Conservation (phyloP, 2,113 vertebrate species). For the Pedionomus torquatus region DNA sequence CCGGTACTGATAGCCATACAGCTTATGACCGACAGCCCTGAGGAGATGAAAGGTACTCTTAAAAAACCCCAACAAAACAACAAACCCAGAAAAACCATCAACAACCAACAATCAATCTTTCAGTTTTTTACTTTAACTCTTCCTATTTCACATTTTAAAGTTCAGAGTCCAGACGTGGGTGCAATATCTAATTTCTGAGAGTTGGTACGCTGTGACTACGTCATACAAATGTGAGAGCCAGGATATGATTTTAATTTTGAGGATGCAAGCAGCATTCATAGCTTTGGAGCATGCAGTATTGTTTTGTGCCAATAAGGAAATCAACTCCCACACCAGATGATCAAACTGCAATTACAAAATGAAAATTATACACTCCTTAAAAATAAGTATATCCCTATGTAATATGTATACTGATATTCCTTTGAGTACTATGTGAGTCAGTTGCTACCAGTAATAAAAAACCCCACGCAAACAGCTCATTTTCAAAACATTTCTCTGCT, state of each 20-base stretch:
- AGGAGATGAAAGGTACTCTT: neutral
- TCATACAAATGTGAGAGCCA: neutral
- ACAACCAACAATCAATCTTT: neutral
- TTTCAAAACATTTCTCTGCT: neutral
- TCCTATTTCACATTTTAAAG: neutral
- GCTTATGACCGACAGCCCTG: slow-evolving; percentile 92
- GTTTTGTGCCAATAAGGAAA: neutral
- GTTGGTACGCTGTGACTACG: neutral
- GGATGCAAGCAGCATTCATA: neutral
- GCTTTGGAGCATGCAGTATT: neutral
- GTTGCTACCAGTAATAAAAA: neutral
- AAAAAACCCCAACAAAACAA: no score
- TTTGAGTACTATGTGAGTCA: neutral
- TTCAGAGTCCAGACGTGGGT: neutral
- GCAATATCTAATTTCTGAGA: neutral
- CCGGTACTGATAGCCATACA: slow-evolving; percentile 86
- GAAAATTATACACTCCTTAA: neutral
- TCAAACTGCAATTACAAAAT: neutral
- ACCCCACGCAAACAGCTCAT: neutral
- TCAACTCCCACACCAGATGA: neutral
- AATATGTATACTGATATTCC: neutral
- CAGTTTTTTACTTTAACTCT: neutral
- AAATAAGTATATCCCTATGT: neutral
- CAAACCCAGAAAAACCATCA: no score
- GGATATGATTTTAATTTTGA: neutral